Evolutionary conservation across 2,797 vertebrate species (phyloP).

Genomic region (Knipowitschia caucasica): DNA sequence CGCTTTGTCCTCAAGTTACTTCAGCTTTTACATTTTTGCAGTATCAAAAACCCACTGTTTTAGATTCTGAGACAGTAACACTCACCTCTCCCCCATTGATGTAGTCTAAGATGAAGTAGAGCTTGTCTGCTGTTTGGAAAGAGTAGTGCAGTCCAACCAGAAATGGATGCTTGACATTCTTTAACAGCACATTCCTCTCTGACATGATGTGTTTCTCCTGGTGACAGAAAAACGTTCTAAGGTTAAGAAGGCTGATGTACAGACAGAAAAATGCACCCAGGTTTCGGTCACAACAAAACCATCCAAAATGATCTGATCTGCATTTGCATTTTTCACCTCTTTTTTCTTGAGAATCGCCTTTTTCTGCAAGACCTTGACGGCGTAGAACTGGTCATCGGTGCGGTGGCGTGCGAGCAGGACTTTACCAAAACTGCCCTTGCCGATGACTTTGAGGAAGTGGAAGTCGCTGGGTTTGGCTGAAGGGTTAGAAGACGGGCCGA

Average conservation of each 20-base stretch:
- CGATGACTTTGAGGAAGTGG: conserved; percentile 98
- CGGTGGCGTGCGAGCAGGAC: conserved; percentile 94
- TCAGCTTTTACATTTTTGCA: not conserved
- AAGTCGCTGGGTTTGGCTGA: conserved; percentile 96
- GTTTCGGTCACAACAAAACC: too few species aligned
- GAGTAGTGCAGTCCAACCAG: conserved; percentile 96
- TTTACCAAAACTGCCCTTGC: conserved; percentile 98
- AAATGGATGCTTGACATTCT: conserved; percentile 98
- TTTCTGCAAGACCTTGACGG: conserved; percentile 97
- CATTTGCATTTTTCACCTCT: conserved; percentile 79
- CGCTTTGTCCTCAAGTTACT: conserved; percentile 20
- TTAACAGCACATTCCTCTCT: conserved; percentile 93
- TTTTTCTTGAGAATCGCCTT: conserved; percentile 99
- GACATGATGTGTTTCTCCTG: conserved; percentile 99
- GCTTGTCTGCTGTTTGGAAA: conserved; percentile 95
- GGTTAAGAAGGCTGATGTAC: conserved; percentile 14
- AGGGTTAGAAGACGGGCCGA: conserved; percentile 95
- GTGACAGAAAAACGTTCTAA: conserved; percentile 14
- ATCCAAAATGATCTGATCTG: too few species aligned
- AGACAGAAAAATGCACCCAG: not conserved
- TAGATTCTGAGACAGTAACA: conserved; percentile 6
- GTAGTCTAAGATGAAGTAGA: conserved; percentile 97
- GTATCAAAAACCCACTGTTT: conserved; percentile 3
- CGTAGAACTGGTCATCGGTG: conserved; percentile 92
- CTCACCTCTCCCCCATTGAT: conserved; percentile 96